Conservation (phyloP, 2,113 vertebrate genomes). For the Gallinago paraguaiae region DNA sequence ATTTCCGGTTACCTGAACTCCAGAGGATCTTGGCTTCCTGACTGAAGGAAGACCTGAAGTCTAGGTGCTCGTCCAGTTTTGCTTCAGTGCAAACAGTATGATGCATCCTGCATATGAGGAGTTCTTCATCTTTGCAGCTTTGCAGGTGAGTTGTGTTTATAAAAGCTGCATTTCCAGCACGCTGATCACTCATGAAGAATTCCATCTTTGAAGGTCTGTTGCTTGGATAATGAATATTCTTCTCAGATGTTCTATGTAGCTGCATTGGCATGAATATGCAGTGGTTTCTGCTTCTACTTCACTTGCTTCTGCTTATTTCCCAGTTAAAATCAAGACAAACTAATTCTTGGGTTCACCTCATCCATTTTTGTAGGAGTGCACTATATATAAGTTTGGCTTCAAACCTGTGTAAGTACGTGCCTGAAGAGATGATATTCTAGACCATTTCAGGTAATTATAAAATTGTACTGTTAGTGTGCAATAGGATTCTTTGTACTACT, state of each 20-base stretch:
- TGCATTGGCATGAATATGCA: background rate
- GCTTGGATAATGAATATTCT: conserved; percentile 1
- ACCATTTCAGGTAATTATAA: background rate
- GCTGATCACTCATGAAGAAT: background rate
- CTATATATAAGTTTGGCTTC: background rate
- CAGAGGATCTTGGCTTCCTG: background rate
- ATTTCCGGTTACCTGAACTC: background rate
- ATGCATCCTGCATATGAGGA: background rate
- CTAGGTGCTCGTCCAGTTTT: background rate
- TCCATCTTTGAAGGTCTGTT: background rate
- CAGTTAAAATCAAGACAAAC: conserved; percentile 5
- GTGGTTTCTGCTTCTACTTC: conserved; percentile 16
- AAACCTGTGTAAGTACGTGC: background rate
- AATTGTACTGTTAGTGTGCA: background rate
- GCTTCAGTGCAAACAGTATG: background rate
- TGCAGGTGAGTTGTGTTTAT: conserved; percentile 18
- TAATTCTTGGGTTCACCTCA: background rate
- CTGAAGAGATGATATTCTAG: background rate
- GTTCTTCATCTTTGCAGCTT: background rate
- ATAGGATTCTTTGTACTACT: background rate
- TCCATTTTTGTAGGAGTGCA: background rate
- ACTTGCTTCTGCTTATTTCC: conserved; percentile 31
- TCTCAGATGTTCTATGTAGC: background rate
- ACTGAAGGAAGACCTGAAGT: background rate
- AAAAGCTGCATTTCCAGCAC: background rate